Percentiles rank a stretch among this genome's conserved stretches.
Conservation (phyloP, 1,140 invertebrate species). For the Asobara japonica region DNA sequence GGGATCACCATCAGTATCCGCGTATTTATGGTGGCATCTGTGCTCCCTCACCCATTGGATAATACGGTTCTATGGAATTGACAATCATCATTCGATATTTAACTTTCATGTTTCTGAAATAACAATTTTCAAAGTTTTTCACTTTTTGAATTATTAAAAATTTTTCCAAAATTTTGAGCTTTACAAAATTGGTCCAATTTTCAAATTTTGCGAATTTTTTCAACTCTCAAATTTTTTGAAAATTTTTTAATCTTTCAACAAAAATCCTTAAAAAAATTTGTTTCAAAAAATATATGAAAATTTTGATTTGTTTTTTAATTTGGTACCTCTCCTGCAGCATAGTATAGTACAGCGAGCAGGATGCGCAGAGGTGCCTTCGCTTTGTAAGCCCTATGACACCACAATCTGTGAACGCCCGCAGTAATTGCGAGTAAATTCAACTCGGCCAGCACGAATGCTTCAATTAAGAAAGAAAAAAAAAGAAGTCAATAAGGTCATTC, state of each 20-base stretch:
- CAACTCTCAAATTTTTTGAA: too few relatives aligned
- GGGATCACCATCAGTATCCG: slow-evolving; percentile 90
- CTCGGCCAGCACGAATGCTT: not conserved
- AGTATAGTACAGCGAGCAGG: slow-evolving; percentile 76
- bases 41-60: slow-evolving; percentile 83
- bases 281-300: too few relatives aligned
- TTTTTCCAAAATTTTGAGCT: too few relatives aligned
- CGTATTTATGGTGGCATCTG: slow-evolving; percentile 89
- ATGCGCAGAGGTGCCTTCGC: slow-evolving; percentile 78
- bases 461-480: not conserved
- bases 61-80: slow-evolving; percentile 68
- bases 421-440: slow-evolving; percentile 21
- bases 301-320: too few relatives aligned
- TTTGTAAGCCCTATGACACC: slow-evolving; percentile 86
- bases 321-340: slow-evolving; percentile 77
- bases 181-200: too few relatives aligned
- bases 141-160: too few relatives aligned
- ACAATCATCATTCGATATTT: not conserved
- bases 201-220: too few relatives aligned
- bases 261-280: too few relatives aligned
- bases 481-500: not conserved
- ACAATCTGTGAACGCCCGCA: slow-evolving; percentile 81
- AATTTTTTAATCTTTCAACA: too few relatives aligned
- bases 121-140: not conserved
- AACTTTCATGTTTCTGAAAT: not conserved